These are phyloP conservation scores for Drosophila sproati DNA, from an alignment of 1,140 invertebrate genomes.

Conservation along the genomic window DNA sequence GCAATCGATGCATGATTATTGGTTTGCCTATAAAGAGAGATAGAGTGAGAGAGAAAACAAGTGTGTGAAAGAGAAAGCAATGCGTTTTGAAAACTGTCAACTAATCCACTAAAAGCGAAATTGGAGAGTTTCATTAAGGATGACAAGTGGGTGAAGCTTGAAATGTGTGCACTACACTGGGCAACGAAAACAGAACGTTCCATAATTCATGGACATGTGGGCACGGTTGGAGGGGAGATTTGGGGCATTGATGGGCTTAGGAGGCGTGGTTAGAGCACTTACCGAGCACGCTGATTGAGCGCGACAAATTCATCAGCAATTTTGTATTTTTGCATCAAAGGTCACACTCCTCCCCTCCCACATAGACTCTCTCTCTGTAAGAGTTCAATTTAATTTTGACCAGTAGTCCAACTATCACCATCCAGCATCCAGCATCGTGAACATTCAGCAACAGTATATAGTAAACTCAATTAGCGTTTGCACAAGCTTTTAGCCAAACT, in stretches of 20 bases:
- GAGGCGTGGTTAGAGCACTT: conserved; percentile 56
- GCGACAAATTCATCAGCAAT: conserved; percentile 76
- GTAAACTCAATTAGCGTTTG: conserved; percentile 75
- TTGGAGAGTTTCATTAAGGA: conserved; percentile 57
- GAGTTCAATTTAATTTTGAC: conserved; percentile 56
- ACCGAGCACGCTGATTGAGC: conserved; percentile 63
- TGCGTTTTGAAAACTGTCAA: conserved; percentile 64
- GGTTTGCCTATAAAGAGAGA: neutral
- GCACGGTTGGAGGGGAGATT: neutral
- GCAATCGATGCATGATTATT: neutral
- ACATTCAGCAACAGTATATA: conserved; percentile 1
- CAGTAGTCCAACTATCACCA: conserved; percentile 18
- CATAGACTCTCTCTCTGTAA: neutral
- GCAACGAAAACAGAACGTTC: conserved; percentile 5
- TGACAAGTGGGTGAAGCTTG: conserved; percentile 53
- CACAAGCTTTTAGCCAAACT: conserved; percentile 76
- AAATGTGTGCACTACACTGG: conserved; percentile 44
- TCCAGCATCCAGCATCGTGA: neutral
- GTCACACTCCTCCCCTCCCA: too few species aligned
- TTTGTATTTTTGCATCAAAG: conserved; percentile 54
- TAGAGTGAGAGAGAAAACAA: neutral
- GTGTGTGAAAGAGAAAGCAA: neutral
- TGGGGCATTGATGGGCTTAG: conserved; percentile 16
- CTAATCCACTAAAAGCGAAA: conserved; percentile 41
- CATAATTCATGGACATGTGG: conserved; percentile 51